A percentile compares a stretch with the other conserved stretches of the same genome.
phyloP scores from a whole-genome alignment of 2,113 vertebrate genomes.

The Scomber japonicus region DNA sequence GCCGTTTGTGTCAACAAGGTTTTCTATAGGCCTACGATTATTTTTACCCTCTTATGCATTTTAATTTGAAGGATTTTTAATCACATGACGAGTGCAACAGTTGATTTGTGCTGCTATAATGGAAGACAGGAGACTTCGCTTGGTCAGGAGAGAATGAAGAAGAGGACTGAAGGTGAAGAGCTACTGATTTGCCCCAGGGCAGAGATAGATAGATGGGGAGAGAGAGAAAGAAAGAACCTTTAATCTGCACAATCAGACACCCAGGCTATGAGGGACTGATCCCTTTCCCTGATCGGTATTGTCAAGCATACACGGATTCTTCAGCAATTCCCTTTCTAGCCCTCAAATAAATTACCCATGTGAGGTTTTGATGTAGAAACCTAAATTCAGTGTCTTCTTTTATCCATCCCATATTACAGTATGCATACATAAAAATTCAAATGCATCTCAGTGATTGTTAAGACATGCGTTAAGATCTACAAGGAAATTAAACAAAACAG shows the following conservation, averaged over 20 bases:
- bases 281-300: slow-evolving; percentile 58
- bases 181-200: slow-evolving; percentile 72
- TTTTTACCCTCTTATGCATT: neutral
- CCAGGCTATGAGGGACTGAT: slow-evolving; percentile 66
- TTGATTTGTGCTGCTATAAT: neutral
- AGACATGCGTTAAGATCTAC: too few relatives aligned
- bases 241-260: slow-evolving; percentile 76
- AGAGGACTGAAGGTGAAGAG: slow-evolving; percentile 50
- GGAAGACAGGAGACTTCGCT: slow-evolving; percentile 11
- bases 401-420: neutral
- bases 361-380: slow-evolving; percentile 21
- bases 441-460: too few relatives aligned
- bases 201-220: slow-evolving; percentile 45
- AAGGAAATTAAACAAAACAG: too few relatives aligned
- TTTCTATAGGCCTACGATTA: neutral
- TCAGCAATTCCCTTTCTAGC: slow-evolving; percentile 45
- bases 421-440: neutral
- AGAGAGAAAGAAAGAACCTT: slow-evolving; percentile 63
- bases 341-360: slow-evolving; percentile 44
- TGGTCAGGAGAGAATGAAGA: slow-evolving; percentile 36
- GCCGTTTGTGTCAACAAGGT: neutral
- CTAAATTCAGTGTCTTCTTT: neutral
- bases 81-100: neutral
- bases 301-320: slow-evolving; percentile 55
- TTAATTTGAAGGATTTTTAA: neutral